Base-by-base conservation (phyloP, 2,113 vertebrate species). In the Serilophus lunatus region DNA sequence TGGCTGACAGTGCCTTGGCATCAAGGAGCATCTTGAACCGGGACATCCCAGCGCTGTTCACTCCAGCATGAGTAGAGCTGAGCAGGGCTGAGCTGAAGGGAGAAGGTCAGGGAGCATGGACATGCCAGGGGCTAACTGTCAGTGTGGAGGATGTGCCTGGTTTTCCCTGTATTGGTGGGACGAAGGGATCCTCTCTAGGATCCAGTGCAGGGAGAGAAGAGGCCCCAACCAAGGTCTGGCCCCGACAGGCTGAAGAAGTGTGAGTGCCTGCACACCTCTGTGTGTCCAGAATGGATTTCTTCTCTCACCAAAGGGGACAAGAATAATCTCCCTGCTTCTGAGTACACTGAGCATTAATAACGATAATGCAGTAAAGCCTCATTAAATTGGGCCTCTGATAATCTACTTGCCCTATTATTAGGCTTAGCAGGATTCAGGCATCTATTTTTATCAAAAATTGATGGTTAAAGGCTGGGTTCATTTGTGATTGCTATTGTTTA, bases 361-460 rank as follows among this genome's bases (percentile, higher is more conserved):
- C 18, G 78, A 85, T 95, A 95, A 96, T 95, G 95, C 90, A 79
- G 89, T 91, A 95, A 96, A 95, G 89, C 95, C 94, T 95, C 95
- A 95, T 96, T 94, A 96, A 96, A 92, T 69, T 75, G 64, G 86
- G 85, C 92, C 94, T 96, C 86, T 92, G 95, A 92, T 96, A 96
- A 96, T 96, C 94, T 93, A n/a, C 83, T 94, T 86, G 93, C 82
- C 89, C 90, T 95, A 40, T 97, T 94, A 95, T 92, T 93, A 95
- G 86, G 95, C 92, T 96, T 91, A 96, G 95, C 83, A 80, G 91
- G 94, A 96, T 95, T 94, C 64, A 75, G 64, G 82, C 94, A 71
- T 92, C 96, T 97, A 96, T 97, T 96, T 97, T 94, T 97, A 82
- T 88, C 92, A 93, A 75, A 91, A 96, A 78, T 77, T 74, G 95